Conservation (phyloP, 2,888 invertebrate genomes). For the Lymantria monacha region DNA sequence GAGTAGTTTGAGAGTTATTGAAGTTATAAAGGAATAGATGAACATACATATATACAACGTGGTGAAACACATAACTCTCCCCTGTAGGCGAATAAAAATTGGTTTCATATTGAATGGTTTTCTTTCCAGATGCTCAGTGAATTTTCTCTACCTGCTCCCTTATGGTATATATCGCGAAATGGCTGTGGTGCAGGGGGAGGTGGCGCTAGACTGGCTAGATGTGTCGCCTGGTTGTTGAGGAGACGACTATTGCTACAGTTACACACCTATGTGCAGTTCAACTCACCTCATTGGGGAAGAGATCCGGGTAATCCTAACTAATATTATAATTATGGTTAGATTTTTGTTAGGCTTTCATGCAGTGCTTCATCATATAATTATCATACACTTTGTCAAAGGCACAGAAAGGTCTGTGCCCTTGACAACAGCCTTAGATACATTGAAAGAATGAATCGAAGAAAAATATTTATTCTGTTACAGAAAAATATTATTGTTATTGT, state of each 20-base stretch:
- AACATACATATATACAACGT: no score
- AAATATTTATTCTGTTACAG: no score
- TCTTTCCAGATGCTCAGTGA: conserved; percentile 65
- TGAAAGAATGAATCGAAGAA: no score
- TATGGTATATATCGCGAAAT: conserved; percentile 77
- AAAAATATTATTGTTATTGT: no score
- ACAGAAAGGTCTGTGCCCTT: no score
- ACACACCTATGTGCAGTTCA: conserved; percentile 96
- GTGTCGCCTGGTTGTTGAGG: conserved; percentile 96
- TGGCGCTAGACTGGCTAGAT: conserved; percentile 85
- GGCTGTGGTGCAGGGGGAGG: conserved; percentile 56
- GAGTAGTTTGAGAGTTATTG: no score
- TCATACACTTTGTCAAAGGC: neutral
- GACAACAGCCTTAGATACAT: no score
- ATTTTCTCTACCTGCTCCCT: conserved; percentile 80
- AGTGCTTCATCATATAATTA: neutral
- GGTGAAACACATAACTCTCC: no score
- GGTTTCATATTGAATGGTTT: no score
- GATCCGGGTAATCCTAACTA: conserved; percentile 35
- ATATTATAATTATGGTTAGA: neutral
- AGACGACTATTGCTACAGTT: conserved; percentile 93
- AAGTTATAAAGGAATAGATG: no score
- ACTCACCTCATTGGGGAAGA: conserved; percentile 77
- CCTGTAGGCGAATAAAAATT: no score
- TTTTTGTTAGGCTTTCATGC: no score